Evolutionary conservation across 2,888 invertebrate species (phyloP).

Genomic region (Microchrysa polita): DNA sequence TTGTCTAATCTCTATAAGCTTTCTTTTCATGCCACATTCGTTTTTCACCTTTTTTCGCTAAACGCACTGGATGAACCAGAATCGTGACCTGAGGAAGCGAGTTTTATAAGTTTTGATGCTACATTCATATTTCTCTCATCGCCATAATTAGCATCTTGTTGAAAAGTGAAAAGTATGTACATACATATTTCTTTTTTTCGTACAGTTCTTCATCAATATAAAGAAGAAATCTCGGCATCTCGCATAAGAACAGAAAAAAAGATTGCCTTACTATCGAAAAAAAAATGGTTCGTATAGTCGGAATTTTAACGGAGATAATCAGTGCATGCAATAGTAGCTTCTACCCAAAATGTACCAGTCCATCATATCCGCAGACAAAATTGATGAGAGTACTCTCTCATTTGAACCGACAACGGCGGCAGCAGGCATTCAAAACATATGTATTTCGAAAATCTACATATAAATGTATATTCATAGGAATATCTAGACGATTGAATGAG

Average conservation of each 20-base stretch:
- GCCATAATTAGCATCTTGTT: slow-evolving; percentile 19
- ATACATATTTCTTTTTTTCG: background rate
- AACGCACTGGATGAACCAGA: background rate
- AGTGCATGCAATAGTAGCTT: slow-evolving; percentile 14
- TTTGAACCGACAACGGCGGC: background rate
- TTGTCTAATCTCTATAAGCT: slow-evolving; percentile 8
- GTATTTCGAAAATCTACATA: too few relatives aligned
- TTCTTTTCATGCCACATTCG: background rate
- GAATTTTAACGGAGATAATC: slow-evolving; percentile 9
- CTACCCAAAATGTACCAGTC: too few relatives aligned
- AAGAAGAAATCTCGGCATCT: slow-evolving; percentile 15
- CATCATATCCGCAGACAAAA: background rate
- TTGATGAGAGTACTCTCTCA: background rate
- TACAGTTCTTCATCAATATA: background rate
- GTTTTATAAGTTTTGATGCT: background rate
- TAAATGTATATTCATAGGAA: too few relatives aligned
- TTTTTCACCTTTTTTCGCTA: background rate
- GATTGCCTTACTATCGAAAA: background rate
- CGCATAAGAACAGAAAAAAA: background rate
- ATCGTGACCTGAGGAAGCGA: background rate
- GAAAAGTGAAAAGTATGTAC: slow-evolving; percentile 33
- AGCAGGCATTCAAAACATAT: slow-evolving; percentile 15
- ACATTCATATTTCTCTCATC: background rate
- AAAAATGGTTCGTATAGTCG: background rate
- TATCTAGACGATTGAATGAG: too few relatives aligned